Base-by-base conservation (phyloP, 35 echinoderm and acorn worm species). In the Diadema setosum region DNA sequence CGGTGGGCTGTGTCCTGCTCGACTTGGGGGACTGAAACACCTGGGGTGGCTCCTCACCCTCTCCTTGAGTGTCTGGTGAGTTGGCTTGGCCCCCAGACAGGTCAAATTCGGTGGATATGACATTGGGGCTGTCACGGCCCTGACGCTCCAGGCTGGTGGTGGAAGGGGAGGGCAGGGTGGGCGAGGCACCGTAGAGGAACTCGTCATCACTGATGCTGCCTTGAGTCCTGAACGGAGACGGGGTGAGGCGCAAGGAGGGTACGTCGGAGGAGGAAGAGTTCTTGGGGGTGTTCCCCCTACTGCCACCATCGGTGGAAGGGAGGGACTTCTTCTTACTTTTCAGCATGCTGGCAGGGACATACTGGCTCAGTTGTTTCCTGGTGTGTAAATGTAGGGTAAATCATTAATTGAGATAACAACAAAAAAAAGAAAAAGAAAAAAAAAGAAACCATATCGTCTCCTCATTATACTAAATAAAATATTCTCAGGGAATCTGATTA, bases 141-240 rank as follows among this genome's bases (percentile, higher is more conserved):
- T 21, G 36, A 7, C 24, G 9, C 29, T 78, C 73, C 29, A 78
- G 73, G 39, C 73, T 78, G 14, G 73, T 35, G 15, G 44, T 44
- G 73, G 73, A 26, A 25, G 40, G 73, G 40, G 73, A 78, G 2
- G 35, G 39, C 25, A 67, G 5, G 27, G 30, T 67, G 21, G 63
- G 63, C 37, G n/a, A n/a, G n/a, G n/a, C n/a, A n/a, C 95, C 95
- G 74, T 97, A 97, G 39, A 97, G 88, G 81, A 97, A 97, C 80
- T 97, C 95, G 45, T 97, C 95, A 3, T 97, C 95, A 52, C 58
- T 82, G 27, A 33, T 58, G 59, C 26, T 36, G 33, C n/a, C 45
- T 84, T n/a, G 37, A 30, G 82, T 34, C 37, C n/a, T 31, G 58
- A 65, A 40, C 39, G 83, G 59, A 39, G 37, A 25, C 35, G 24